These are phyloP conservation scores for Cladorhizidae sp. DNA, from an alignment of 37 sponge, comb jelly and placozoan species.

Conservation along the genomic window DNA sequence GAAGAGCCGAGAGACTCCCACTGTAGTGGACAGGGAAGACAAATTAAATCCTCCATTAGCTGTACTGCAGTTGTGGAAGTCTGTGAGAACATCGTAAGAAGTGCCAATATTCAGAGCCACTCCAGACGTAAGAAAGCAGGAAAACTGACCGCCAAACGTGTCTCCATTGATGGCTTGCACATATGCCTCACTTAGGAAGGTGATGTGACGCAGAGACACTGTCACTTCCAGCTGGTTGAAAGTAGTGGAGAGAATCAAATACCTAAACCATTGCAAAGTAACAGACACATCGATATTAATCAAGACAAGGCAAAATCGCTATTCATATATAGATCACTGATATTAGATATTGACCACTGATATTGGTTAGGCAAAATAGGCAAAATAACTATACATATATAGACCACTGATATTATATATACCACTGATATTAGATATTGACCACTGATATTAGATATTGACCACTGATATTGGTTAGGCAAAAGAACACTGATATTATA, in stretches of 20 bases:
- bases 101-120: slow-evolving; percentile 1
- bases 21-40: slow-evolving; percentile 51
- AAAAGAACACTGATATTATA: too few species aligned
- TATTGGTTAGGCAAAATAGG: too few species aligned
- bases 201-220: slow-evolving; percentile 38
- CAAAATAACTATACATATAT: too few species aligned
- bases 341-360: too few species aligned
- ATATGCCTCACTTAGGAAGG: slow-evolving; percentile 37
- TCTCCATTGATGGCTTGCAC: slow-evolving; percentile 71
- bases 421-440: too few species aligned
- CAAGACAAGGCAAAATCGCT: too few species aligned
- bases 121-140: slow-evolving; percentile 48
- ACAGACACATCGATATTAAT: background rate
- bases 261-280: slow-evolving; percentile 43
- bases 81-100: slow-evolving; percentile 39
- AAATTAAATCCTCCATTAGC: slow-evolving; percentile 72
- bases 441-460: too few species aligned
- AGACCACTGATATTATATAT: too few species aligned
- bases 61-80: slow-evolving; percentile 54
- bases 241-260: slow-evolving; percentile 45
- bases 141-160: slow-evolving; percentile 41
- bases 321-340: too few species aligned
- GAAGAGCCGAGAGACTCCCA: slow-evolving; percentile 41
- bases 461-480: too few species aligned
- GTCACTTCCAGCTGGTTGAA: slow-evolving; percentile 23